These are phyloP conservation scores for Clarias platycephalus DNA, from an alignment of 2,797 vertebrate species.

Conservation along the genomic window DNA sequence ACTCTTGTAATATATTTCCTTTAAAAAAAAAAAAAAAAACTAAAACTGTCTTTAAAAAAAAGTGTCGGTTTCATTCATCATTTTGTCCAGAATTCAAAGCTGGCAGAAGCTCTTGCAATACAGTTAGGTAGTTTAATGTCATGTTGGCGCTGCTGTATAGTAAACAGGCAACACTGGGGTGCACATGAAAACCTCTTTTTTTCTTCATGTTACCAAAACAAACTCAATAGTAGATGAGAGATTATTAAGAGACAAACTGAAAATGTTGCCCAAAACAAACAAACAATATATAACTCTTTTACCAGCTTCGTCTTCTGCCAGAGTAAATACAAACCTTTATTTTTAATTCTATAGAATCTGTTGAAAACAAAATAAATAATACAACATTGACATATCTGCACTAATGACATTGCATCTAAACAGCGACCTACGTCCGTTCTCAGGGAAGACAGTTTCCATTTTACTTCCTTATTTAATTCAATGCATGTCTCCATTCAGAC, in stretches of 20 bases:
- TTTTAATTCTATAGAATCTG: background rate
- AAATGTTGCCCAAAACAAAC: background rate
- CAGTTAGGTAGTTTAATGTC: no score
- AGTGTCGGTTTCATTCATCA: no score
- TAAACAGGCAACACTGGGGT: background rate
- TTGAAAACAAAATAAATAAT: constrained; percentile 6
- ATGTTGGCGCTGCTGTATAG: background rate
- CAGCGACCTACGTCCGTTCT: no score
- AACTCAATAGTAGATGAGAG: background rate
- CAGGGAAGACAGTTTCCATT: no score
- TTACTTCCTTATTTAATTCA: no score
- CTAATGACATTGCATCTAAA: no score
- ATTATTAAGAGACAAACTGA: background rate
- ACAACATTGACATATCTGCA: no score
- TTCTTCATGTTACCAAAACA: constrained; percentile 6
- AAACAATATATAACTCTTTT: background rate
- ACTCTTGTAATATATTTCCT: no score
- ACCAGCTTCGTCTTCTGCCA: background rate
- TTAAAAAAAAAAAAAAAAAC: no score
- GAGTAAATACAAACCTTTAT: background rate
- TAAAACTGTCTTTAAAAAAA: no score
- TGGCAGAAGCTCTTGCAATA: background rate
- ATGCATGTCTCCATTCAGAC: no score
- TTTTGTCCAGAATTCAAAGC: background rate
- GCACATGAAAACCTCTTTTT: background rate